Conservation (phyloP, 2,113 vertebrate species). For the Tragelaphus strepsiceros region DNA sequence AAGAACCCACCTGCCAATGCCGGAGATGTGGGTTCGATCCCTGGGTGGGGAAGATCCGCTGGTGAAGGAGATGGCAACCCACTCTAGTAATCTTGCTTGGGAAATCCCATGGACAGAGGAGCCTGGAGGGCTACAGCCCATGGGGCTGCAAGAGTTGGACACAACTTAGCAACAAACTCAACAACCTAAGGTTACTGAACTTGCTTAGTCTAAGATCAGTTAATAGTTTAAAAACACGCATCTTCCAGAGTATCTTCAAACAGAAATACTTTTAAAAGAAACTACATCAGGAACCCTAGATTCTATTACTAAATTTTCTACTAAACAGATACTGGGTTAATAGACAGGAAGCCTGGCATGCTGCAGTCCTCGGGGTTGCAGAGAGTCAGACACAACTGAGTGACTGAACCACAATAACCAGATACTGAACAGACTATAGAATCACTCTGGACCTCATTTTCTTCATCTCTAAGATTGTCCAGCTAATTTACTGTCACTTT, state of each 20-base stretch:
- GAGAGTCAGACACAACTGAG: not conserved
- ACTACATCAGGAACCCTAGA: not conserved
- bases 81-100: not conserved
- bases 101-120: not conserved
- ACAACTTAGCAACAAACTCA: not conserved
- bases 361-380: not conserved
- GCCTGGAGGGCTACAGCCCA: not conserved
- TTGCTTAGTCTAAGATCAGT: not conserved
- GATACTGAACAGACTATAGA: not conserved
- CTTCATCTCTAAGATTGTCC: not conserved
- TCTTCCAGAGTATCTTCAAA: not conserved
- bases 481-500: not conserved
- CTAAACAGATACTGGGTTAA: not conserved
- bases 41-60: not conserved
- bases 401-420: not conserved
- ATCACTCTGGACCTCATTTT: not conserved
- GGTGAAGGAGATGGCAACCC: not conserved
- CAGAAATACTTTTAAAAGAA: not conserved
- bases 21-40: not conserved
- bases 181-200: not conserved
- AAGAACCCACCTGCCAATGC: not conserved
- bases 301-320: not conserved
- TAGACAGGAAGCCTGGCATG: not conserved
- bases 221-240: not conserved
- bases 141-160: not conserved